A percentile compares a stretch with the other conserved stretches of the same genome.
Evolutionary conservation across 2,113 vertebrate species (phyloP).

Genomic region (Nyctibius bracteatus): DNA sequence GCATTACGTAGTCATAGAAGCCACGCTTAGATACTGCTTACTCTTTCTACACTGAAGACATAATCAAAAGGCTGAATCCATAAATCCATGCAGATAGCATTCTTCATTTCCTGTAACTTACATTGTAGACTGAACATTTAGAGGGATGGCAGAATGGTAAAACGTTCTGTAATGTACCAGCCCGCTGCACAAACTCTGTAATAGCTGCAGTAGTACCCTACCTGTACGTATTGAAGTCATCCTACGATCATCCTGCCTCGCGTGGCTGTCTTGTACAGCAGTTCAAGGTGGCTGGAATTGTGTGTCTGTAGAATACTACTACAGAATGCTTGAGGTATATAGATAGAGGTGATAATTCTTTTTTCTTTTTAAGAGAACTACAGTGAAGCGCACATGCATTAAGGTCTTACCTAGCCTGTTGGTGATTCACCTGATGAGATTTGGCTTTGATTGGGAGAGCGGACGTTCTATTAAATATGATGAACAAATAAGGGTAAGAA

Average conservation of each 20-base stretch:
- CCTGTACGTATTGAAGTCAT: fast-evolving
- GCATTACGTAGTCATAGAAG: neutral
- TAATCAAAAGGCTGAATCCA: neutral
- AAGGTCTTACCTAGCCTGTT: constrained; percentile 93
- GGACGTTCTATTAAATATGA: constrained; percentile 98
- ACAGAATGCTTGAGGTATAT: neutral
- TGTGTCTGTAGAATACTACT: neutral
- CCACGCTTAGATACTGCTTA: neutral
- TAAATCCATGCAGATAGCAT: neutral
- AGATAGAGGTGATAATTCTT: constrained; percentile 21
- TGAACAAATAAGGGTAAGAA: constrained; percentile 93
- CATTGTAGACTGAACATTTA: neutral
- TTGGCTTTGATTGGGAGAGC: constrained; percentile 98
- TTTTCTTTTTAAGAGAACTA: constrained; percentile 86
- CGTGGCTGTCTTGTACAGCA: fast-evolving
- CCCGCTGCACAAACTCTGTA: neutral
- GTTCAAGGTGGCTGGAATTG: neutral
- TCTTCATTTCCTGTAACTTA: neutral
- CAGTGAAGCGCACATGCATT: constrained; percentile 96
- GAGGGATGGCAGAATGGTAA: neutral
- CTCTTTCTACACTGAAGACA: fast-evolving
- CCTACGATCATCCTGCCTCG: neutral
- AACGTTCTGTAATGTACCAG: neutral
- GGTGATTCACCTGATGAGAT: constrained; percentile 98
- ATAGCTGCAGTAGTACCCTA: neutral